Percentiles rank a stretch among this genome's conserved stretches.
Conservation (phyloP, 2,113 vertebrate species). For the Lipophrys pholis region DNA sequence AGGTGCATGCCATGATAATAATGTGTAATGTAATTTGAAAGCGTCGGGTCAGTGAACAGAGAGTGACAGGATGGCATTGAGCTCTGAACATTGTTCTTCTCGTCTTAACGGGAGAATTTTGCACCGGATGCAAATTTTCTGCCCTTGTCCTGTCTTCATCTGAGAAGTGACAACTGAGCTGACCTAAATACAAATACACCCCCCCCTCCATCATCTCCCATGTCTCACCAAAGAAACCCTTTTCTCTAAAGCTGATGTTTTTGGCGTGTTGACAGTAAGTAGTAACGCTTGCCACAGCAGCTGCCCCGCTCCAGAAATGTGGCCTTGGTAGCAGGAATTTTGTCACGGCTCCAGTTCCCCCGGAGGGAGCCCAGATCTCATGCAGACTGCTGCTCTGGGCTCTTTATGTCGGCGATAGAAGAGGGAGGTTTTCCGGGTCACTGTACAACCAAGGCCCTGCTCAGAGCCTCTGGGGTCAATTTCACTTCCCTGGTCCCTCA, state of each 20-base stretch:
- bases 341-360: slow-evolving; percentile 74
- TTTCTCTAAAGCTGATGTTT: slow-evolving; percentile 66
- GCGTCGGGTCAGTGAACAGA: slow-evolving; percentile 39
- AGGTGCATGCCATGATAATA: slow-evolving; percentile 13
- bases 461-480: slow-evolving; percentile 54
- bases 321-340: slow-evolving; percentile 67
- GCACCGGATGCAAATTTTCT: neutral
- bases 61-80: slow-evolving; percentile 21
- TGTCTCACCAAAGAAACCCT: slow-evolving; percentile 43
- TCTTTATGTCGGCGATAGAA: slow-evolving; percentile 73
- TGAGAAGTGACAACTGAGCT: slow-evolving; percentile 56
- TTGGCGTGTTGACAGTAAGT: slow-evolving; percentile 55
- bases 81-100: slow-evolving; percentile 28
- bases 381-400: slow-evolving; percentile 60
- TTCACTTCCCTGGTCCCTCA: slow-evolving; percentile 49
- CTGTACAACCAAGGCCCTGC: slow-evolving; percentile 65
- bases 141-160: slow-evolving; percentile 31
- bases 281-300: slow-evolving; percentile 67
- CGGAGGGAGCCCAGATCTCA: slow-evolving; percentile 72
- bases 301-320: slow-evolving; percentile 71
- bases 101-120: slow-evolving; percentile 6
- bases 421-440: slow-evolving; percentile 77
- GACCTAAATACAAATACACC: slow-evolving; percentile 65
- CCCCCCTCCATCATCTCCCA: neutral
- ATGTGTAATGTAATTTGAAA: slow-evolving; percentile 34